phyloP scores from a whole-genome alignment of 2,113 vertebrate species.

The Protobothrops mucrosquamatus region DNA sequence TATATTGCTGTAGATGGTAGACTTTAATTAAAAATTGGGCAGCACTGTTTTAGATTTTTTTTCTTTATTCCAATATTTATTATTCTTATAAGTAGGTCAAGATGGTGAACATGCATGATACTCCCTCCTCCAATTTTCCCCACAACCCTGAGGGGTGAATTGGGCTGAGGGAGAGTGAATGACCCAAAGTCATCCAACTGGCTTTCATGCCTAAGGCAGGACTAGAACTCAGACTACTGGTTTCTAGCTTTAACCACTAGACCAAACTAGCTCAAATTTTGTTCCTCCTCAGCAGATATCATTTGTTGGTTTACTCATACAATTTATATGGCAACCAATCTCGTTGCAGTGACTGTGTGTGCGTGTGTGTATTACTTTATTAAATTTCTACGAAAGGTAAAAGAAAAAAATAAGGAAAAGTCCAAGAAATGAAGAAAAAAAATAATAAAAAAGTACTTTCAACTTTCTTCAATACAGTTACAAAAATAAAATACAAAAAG shows the following conservation, averaged over 20 bases:
- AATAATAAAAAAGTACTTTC: background rate
- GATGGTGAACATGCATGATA: background rate
- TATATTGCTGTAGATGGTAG: background rate
- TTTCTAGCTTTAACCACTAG: background rate
- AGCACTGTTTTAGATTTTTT: background rate
- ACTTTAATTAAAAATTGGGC: background rate
- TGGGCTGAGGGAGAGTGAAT: background rate
- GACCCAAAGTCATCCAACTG: background rate
- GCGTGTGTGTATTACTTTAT: too few relatives aligned
- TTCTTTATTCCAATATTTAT: background rate
- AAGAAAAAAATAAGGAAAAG: background rate
- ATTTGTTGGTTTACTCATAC: background rate
- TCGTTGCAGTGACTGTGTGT: background rate
- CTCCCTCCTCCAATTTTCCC: background rate
- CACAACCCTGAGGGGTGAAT: background rate
- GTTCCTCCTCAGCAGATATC: background rate
- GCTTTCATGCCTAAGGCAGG: background rate
- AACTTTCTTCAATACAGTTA: background rate
- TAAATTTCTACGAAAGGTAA: too few relatives aligned
- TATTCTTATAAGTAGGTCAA: background rate
- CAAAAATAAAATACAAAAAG: background rate
- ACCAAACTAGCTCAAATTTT: background rate
- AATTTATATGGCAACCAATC: background rate
- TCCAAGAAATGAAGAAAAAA: background rate
- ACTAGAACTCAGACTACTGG: background rate